A percentile compares a stretch with the other conserved stretches of the same genome.
Evolutionary conservation across 2,113 vertebrate species (phyloP).

Genomic region (Micromys minutus): DNA sequence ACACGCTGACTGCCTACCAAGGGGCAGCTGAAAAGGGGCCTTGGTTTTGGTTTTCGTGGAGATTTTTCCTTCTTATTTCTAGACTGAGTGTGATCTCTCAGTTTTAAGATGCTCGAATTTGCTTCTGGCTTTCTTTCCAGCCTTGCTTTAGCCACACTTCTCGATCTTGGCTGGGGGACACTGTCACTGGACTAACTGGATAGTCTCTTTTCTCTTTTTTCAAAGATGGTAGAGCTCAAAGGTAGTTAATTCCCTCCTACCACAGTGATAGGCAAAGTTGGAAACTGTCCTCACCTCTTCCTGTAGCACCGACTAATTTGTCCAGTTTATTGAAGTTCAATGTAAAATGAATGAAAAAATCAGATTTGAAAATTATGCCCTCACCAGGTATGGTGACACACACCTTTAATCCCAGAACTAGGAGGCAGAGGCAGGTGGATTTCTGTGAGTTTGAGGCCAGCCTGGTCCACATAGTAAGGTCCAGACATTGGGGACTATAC

Average conservation of each 20-base stretch:
- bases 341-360: constrained; percentile 37
- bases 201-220: not conserved
- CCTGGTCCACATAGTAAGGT: not conserved
- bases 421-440: not conserved
- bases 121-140: not conserved
- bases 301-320: not conserved
- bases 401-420: not conserved
- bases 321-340: not conserved
- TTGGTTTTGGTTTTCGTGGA: not conserved
- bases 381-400: not conserved
- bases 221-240: not conserved
- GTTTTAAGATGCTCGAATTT: not conserved
- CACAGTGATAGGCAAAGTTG: not conserved
- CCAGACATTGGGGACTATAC: not conserved
- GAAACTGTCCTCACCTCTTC: not conserved
- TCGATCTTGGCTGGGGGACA: not conserved
- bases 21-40: not conserved
- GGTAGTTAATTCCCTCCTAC: no score
- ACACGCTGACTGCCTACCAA: constrained; percentile 14
- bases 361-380: not conserved
- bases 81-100: not conserved
- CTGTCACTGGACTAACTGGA: not conserved
- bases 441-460: not conserved
- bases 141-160: not conserved
- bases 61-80: not conserved